These are phyloP conservation scores for Macrotis lagotis DNA, from an alignment of 2,113 vertebrate species.

Conservation along the genomic window DNA sequence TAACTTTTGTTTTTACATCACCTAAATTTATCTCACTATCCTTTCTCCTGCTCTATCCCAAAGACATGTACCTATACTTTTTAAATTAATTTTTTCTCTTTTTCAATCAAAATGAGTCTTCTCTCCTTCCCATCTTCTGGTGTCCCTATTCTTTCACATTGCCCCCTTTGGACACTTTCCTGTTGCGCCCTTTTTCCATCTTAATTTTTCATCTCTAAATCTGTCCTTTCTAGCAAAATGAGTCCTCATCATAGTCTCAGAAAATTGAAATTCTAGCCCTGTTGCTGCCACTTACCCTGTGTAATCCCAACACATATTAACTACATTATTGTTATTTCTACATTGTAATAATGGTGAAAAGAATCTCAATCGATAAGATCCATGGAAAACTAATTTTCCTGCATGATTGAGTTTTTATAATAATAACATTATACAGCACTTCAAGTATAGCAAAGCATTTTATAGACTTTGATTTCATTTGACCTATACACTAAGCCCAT, in stretches of 20 bases:
- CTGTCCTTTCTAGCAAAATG: not conserved
- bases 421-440: not conserved
- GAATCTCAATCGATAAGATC: not conserved
- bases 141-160: not conserved
- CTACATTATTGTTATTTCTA: not conserved
- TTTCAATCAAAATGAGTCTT: not conserved
- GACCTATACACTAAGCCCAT: not conserved
- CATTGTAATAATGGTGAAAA: not conserved
- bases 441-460: not conserved
- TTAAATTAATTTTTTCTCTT: not conserved
- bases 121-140: not conserved
- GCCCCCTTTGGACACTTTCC: not conserved
- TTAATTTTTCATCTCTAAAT: not conserved
- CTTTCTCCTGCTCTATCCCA: not conserved
- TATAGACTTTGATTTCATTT: not conserved
- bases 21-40: not conserved
- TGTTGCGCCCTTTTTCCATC: not conserved
- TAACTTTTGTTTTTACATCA: not conserved
- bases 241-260: not conserved
- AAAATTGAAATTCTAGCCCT: not conserved
- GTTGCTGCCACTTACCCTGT: not conserved
- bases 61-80: not conserved
- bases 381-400: not conserved
- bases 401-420: not conserved
- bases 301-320: not conserved